Conservation (phyloP, 2,888 invertebrate species). For the Rhaphigaster nebulosa region DNA sequence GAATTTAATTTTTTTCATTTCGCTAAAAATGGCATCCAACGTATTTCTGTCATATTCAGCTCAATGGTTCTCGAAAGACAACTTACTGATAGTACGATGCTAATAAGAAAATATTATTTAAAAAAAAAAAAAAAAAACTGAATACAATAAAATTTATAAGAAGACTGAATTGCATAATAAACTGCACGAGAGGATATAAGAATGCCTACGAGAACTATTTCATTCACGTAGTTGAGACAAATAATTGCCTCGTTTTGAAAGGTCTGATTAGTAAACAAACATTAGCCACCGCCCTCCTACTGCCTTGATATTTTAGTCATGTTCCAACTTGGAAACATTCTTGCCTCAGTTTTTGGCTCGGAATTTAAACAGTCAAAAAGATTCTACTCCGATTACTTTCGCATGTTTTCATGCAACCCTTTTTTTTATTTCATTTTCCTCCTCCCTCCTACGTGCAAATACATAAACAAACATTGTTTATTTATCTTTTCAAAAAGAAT, state of each 20-base stretch:
- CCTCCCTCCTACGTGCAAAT: too few species aligned
- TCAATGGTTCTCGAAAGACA: too few species aligned
- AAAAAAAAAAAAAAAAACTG: neutral
- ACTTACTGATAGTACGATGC: too few species aligned
- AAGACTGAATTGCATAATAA: neutral
- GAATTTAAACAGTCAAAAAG: neutral
- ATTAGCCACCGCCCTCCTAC: neutral
- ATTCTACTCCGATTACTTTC: neutral
- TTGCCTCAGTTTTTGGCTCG: neutral
- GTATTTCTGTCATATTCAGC: too few species aligned
- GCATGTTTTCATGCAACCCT: too few species aligned
- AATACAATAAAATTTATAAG: too few species aligned
- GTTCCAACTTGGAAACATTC: neutral
- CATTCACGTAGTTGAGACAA: neutral
- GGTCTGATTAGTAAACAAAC: slow-evolving; percentile 2
- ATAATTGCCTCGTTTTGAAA: neutral
- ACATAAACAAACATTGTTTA: too few species aligned
- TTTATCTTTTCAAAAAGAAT: too few species aligned
- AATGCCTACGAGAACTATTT: neutral
- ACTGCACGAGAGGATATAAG: neutral
- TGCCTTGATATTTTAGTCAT: neutral
- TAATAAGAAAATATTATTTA: too few species aligned
- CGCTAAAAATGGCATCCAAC: too few species aligned
- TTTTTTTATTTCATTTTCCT: too few species aligned
- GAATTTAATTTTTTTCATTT: too few species aligned